Evolutionary conservation across 1,140 invertebrate genomes (phyloP).

Genomic region (Bombus confusus): DNA sequence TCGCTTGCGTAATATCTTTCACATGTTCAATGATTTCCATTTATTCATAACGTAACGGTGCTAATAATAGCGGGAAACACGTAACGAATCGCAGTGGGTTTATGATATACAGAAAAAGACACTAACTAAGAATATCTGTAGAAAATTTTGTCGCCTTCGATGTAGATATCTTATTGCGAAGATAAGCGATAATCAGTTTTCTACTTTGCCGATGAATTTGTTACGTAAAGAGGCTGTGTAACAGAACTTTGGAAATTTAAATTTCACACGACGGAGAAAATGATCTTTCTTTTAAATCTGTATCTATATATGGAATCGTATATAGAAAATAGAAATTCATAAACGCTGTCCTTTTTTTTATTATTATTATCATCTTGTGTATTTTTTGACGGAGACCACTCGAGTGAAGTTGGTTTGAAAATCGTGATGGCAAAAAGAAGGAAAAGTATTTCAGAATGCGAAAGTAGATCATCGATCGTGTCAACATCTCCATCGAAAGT

Average conservation of each 20-base stretch:
- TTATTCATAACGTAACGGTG: neutral
- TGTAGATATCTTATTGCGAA: neutral
- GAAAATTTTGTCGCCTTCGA: neutral
- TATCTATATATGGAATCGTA: neutral
- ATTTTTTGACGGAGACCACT: neutral
- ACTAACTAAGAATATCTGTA: neutral
- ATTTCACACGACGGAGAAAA: neutral
- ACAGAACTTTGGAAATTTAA: neutral
- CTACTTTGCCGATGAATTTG: no score
- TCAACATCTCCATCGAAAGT: constrained; percentile 44
- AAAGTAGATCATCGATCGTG: constrained; percentile 62
- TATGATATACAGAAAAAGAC: neutral
- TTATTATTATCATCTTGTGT: neutral
- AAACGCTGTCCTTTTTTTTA: neutral
- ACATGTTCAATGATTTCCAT: neutral
- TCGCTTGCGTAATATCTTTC: neutral
- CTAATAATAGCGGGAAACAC: neutral
- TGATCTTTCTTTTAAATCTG: neutral
- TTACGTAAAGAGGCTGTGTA: no score
- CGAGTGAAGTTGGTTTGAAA: neutral
- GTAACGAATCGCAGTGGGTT: neutral
- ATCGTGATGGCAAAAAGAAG: neutral
- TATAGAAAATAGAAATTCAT: no score
- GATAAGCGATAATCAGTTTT: neutral
- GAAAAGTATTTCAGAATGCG: neutral